Evolutionary conservation across 1,140 invertebrate genomes (phyloP).

Genomic region (Caerostris extrusa): DNA sequence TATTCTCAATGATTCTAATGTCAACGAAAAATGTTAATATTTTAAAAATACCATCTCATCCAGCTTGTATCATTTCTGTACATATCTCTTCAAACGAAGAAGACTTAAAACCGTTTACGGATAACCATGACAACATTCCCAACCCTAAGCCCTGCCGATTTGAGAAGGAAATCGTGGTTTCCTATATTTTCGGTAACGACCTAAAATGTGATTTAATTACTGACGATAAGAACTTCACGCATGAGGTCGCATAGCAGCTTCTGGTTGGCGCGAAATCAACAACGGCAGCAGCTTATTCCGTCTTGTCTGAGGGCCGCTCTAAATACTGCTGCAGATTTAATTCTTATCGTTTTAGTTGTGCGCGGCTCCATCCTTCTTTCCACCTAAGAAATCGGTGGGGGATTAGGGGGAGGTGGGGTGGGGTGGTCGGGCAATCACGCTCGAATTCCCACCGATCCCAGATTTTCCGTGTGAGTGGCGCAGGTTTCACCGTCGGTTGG

Average conservation of each 20-base stretch:
- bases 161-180: not conserved
- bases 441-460: constrained; percentile 23
- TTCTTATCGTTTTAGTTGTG: constrained; percentile 18
- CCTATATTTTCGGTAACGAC: constrained; percentile 4
- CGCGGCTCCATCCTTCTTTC: not conserved
- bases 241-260: not conserved
- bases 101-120: not conserved
- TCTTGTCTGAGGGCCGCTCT: not conserved
- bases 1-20: too few relatives aligned
- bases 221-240: not conserved
- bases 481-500: constrained; percentile 15
- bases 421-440: not conserved
- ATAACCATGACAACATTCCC: not conserved
- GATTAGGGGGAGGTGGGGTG: not conserved
- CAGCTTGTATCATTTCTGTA: too few relatives aligned
- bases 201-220: constrained; percentile 20
- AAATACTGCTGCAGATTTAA: not conserved
- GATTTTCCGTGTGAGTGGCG: constrained; percentile 9
- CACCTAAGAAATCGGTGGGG: not conserved
- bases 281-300: not conserved
- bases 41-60: too few relatives aligned
- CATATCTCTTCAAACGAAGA: not conserved
- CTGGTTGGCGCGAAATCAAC: not conserved
- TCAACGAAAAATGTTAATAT: too few relatives aligned
- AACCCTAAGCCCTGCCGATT: not conserved